These are phyloP conservation scores for Drosophila sordidula DNA, from an alignment of 2,888 invertebrate genomes.

Conservation along the genomic window DNA sequence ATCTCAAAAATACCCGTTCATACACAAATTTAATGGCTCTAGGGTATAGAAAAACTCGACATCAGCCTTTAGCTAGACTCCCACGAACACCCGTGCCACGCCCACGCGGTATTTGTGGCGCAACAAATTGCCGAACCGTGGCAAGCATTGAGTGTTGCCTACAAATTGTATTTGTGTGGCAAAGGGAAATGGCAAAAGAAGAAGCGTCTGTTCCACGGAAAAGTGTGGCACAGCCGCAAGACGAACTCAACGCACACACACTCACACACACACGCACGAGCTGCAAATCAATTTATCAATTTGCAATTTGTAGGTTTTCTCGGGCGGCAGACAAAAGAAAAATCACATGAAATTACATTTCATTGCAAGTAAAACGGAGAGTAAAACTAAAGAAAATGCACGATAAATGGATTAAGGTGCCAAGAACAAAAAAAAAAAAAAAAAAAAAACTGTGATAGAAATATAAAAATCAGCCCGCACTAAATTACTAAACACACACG, in stretches of 20 bases:
- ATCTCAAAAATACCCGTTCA: too few relatives aligned
- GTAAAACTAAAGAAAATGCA: constrained; percentile 18
- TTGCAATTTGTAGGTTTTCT: constrained; percentile 67
- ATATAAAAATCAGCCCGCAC: constrained; percentile 13
- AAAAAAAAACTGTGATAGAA: neutral
- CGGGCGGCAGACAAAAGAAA: constrained; percentile 55
- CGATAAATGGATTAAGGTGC: constrained; percentile 21
- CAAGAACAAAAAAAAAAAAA: constrained; percentile 3
- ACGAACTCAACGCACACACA: constrained; percentile 20
- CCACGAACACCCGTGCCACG: constrained; percentile 10
- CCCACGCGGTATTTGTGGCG: constrained; percentile 47
- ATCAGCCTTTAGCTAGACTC: constrained; percentile 5
- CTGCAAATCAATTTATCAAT: constrained; percentile 77
- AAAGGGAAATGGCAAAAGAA: constrained; percentile 6
- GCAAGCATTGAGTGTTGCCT: constrained; percentile 60
- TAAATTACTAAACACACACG: constrained; percentile 53
- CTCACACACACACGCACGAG: constrained; percentile 1
- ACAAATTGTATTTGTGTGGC: constrained; percentile 53
- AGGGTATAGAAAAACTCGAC: constrained; percentile 26
- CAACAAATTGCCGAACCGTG: constrained; percentile 68
- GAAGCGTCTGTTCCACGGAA: constrained; percentile 14
- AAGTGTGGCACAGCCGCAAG: constrained; percentile 29
- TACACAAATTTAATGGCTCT: neutral
- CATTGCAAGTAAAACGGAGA: constrained; percentile 52
- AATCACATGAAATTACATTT: constrained; percentile 74